A percentile compares a stretch with the other conserved stretches of the same genome.
Evolutionary conservation across 2,888 invertebrate genomes (phyloP).

Genomic region (Nemotelus nigrinus): DNA sequence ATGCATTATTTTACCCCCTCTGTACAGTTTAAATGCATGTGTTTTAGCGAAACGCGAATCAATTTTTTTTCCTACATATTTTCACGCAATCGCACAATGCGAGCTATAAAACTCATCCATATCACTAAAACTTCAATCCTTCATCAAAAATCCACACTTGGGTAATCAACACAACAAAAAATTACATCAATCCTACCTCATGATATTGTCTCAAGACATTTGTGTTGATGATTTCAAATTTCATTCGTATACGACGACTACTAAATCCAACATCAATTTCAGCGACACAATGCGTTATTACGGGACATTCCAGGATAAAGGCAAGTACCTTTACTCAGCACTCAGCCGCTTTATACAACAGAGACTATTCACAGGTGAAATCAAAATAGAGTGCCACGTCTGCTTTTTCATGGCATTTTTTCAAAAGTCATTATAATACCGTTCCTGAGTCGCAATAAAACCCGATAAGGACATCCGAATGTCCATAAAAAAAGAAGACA

Average conservation of each 20-base stretch:
- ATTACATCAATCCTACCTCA: background rate
- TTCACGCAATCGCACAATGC: no score
- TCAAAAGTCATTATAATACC: conserved; percentile 23
- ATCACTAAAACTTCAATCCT: no score
- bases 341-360: background rate
- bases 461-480: conserved; percentile 28
- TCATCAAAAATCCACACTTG: background rate
- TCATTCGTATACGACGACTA: conserved; percentile 1
- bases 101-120: no score
- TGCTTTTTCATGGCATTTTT: conserved; percentile 16
- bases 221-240: conserved; percentile 25
- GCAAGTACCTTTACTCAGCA: background rate
- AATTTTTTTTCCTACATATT: no score
- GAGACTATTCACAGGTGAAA: no score
- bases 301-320: background rate
- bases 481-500: conserved; percentile 15
- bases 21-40: no score
- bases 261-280: conserved; percentile 35
- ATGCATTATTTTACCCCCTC: no score
- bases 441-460: conserved; percentile 27
- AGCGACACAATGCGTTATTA: conserved; percentile 19
- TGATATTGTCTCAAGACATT: background rate
- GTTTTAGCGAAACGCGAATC: no score
- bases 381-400: background rate
- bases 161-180: background rate